Base-by-base conservation (phyloP, 2,113 vertebrate genomes). In the Theristicus caerulescens region DNA sequence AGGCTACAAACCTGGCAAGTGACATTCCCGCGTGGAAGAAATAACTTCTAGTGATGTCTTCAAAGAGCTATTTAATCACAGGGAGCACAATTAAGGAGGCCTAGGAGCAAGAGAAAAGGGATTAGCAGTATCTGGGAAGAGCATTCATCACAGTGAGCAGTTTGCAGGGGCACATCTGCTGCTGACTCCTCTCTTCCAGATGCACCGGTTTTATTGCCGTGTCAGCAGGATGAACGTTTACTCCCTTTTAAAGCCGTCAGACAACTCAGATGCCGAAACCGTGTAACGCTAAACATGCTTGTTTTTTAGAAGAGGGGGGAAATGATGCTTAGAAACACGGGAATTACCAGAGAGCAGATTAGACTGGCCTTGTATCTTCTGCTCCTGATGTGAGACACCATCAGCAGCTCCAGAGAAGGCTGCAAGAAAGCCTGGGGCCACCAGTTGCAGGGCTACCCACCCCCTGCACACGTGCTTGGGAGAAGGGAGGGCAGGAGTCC, bases 161-260 rank as follows among this genome's bases (percentile, higher is more conserved):
- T 65, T 79, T 82, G 95, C 94, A 93, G 95, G 88, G 88, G 61
- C 86, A 24, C 96, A 95, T 82, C 94, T 94, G 94, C 94, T 87
- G 86, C 96, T 94, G 94, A 62, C 86, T 96, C 93, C 73, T 94
- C 83, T 94, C 70, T 59, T 87, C 77, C 96, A 89, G 86, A 46
- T 46, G 49, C 93, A 76, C 88, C 54, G 34, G 81, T 93, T 94
- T 97, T 89, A 52, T 91, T 82, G 95, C 91, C 32, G 0, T 67
- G 93, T 94, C 97, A 95, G 96, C 94, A 89, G 15, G 91, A 38
- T 42, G 69, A 69, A 32, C 92, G 94, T 92, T 93, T 42, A 13
- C 76, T 96, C 91, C 74, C 82, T 92, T 73, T 64, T 46, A 55
- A 64, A 96, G 93, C 86, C 4, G 21, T 49, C 94, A 86, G 89